Conservation (phyloP, 2,888 invertebrate species). For the Mellilla xanthometata region DNA sequence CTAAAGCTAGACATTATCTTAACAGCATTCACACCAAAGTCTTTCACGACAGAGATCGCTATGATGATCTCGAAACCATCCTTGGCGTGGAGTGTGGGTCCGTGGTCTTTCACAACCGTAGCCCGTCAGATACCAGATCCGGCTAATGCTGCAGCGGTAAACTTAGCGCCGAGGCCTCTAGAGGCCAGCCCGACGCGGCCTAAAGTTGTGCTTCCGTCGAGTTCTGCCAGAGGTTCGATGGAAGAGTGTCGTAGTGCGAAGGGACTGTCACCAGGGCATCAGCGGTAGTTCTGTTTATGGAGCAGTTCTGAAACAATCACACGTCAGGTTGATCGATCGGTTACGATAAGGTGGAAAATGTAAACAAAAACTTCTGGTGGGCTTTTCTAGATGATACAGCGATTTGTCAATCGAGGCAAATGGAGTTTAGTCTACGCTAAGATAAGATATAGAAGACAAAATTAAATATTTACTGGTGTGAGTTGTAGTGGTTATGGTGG, state of each 20-base stretch:
- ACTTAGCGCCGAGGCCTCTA: constrained; percentile 32
- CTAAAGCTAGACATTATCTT: constrained; percentile 20
- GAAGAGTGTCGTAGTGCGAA: constrained; percentile 86
- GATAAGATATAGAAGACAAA: too few relatives aligned
- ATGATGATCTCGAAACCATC: constrained; percentile 39
- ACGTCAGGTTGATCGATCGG: constrained; percentile 1
- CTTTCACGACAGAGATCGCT: constrained; percentile 46
- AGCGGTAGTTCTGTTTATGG: constrained; percentile 84
- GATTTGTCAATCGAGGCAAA: constrained; percentile 4
- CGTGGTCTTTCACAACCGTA: constrained; percentile 70
- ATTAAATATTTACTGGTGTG: too few relatives aligned
- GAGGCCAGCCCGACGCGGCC: constrained; percentile 47
- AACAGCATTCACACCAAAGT: constrained; percentile 45
- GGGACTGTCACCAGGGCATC: constrained; percentile 90
- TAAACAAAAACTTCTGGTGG: neutral
- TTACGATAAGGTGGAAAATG: neutral
- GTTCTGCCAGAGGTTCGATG: constrained; percentile 76
- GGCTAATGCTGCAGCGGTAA: constrained; percentile 59
- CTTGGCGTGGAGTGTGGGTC: constrained; percentile 50
- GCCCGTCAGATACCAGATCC: constrained; percentile 45
- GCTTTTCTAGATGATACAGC: constrained; percentile 1
- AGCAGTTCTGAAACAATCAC: constrained; percentile 84
- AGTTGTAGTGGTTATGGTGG: too few relatives aligned
- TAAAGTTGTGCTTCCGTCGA: constrained; percentile 70
- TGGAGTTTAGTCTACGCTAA: constrained; percentile 1